Conservation (phyloP, 2,113 vertebrate genomes). For the Festucalex cinctus region DNA sequence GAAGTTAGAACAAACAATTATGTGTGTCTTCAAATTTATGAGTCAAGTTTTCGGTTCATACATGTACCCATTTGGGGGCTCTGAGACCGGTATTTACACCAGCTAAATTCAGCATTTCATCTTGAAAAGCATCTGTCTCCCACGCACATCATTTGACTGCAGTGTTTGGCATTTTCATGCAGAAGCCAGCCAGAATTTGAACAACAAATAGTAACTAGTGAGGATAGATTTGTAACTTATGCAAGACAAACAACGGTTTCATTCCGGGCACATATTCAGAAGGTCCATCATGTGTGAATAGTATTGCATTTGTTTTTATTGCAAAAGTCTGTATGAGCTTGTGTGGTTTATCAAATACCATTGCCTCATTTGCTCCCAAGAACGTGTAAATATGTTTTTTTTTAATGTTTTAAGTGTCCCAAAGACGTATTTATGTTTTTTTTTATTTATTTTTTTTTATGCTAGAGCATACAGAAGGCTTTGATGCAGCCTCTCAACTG, state of each 20-base stretch:
- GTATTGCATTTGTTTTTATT: too few species aligned
- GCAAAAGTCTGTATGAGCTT: too few species aligned
- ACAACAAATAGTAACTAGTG: conserved; percentile 47
- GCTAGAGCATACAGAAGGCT: too few species aligned
- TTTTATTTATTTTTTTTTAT: too few species aligned
- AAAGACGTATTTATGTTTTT: too few species aligned
- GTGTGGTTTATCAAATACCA: too few species aligned
- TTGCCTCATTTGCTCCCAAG: too few species aligned
- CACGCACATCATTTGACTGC: conserved; percentile 57
- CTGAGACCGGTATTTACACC: conserved; percentile 35
- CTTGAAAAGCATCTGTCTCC: conserved; percentile 64
- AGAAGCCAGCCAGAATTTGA: conserved; percentile 41
- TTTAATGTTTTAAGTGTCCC: too few species aligned
- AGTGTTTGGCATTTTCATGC: conserved; percentile 48
- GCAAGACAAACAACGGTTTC: background rate
- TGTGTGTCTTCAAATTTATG: conserved; percentile 7
- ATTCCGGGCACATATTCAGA: background rate
- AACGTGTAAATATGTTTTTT: too few species aligned
- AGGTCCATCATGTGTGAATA: background rate
- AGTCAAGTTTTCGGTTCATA: conserved; percentile 4
- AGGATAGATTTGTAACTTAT: conserved; percentile 14
- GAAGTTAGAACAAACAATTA: background rate
- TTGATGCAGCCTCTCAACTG: too few species aligned
- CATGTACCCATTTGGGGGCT: background rate
- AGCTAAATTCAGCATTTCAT: conserved; percentile 59